Base-by-base conservation (phyloP, 2,888 invertebrate genomes). In the Blera fallax region DNA sequence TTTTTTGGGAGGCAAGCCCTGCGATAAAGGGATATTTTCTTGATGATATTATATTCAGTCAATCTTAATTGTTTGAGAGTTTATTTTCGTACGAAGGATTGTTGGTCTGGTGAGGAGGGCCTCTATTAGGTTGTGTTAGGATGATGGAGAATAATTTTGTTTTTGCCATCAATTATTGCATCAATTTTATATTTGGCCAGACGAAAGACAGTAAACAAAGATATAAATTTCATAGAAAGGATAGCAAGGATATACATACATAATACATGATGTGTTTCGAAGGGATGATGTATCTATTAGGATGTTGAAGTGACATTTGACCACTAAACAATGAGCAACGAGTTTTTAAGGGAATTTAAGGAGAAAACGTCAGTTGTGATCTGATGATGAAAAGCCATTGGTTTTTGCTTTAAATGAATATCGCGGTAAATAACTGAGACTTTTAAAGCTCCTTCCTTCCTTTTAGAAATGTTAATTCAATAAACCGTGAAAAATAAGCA, bases 21-120 rank as follows among this genome's bases (percentile, higher is more conserved):
- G 21, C 8, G 27, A 29, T 60, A 34, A 27, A 16, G 14, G 40
- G 60, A 34, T 62, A 60, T 62, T 67, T 56, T 29, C 54, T 27
- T 70, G 58, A 76, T 76, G 64, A 85, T 76, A 85, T 79, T 84
- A 56, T 79, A 78, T 64, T 79, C 80, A 85, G 84, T 76, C 84
- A 81, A 85, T 80, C 81, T 85, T 85, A 85, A 85, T 85, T 85
- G 84, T 70, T 80, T 76, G 65, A 64, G 60, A 74, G 83, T 79
- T 79, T 79, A 84, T 84, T 79, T 74, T 58, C 29, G 73, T 32
- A 3, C 37, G 16, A 32, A 14, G 27, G 29, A 10, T 4, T n/a
- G 43, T n/a, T 29, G 32, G 24, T 14, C 43, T 56, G 10, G 16
- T 14, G 3, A 54, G 54, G 32, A 34, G 32, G 32, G 48, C 40